phyloP scores from a whole-genome alignment of 2,888 invertebrate species.

The Scrobipalpa atriplicella region DNA sequence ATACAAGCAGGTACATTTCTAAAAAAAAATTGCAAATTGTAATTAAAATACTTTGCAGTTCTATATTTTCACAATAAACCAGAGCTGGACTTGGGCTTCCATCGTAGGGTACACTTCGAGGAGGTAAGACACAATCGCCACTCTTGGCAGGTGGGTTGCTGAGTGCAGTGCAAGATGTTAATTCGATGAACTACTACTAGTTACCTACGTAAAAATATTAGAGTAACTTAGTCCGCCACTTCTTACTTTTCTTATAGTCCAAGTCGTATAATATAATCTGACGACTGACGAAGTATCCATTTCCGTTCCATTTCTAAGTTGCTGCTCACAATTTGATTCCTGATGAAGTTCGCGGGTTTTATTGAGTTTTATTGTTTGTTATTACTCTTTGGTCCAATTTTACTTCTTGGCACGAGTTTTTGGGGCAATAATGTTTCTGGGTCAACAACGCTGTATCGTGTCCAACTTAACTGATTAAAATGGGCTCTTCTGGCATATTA shows the following conservation, averaged over 20 bases:
- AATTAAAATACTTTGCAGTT: too few relatives aligned
- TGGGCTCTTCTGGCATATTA: background rate
- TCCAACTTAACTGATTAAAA: background rate
- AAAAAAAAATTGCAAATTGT: too few relatives aligned
- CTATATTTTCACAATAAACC: too few relatives aligned
- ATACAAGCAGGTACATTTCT: too few relatives aligned
- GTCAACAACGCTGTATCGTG: background rate
- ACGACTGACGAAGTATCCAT: slow-evolving; percentile 5
- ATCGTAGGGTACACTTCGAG: too few relatives aligned
- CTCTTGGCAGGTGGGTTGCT: too few relatives aligned
- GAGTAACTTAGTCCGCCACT: background rate
- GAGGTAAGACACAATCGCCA: too few relatives aligned
- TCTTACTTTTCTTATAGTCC: background rate
- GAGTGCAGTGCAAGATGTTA: too few relatives aligned
- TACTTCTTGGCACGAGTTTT: background rate
- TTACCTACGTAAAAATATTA: too few relatives aligned
- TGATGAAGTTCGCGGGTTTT: background rate
- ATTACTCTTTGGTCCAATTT: slow-evolving; percentile 1
- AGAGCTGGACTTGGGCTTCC: too few relatives aligned
- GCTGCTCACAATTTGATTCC: slow-evolving; percentile 6
- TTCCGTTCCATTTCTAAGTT: slow-evolving; percentile 22
- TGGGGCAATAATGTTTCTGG: background rate
- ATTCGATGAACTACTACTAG: background rate
- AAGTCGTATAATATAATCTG: background rate
- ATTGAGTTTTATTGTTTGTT: slow-evolving; percentile 19